Evolutionary conservation across 2,113 vertebrate genomes (phyloP), one percentile per base, ranked within the genome.

Genomic region (Alces alces): DNA sequence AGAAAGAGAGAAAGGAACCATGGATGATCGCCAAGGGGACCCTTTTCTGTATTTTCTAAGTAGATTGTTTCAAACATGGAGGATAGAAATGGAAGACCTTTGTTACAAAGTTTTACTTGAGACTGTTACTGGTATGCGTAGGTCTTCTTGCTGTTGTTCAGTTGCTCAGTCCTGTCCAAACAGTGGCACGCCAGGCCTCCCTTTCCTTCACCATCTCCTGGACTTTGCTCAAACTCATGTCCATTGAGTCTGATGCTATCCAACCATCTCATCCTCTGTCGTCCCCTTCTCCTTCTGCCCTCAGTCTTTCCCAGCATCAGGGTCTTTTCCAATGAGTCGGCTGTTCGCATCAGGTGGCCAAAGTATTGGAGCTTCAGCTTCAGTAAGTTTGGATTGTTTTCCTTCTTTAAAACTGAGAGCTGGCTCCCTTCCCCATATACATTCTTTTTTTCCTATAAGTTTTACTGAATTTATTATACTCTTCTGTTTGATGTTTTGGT

Each of bases 161-260:
- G 5, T 14, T 3, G 2, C 70, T 43, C 23, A 4, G 23, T 76
- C 3, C 1, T 43, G 36, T 43, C 36, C 0, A 6, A 13, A 14
- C 70, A 1, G 23, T 6, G 25, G 70, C 70, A 27, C 1, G 6
- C 36, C 36, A 73, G 70, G 70, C 70, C 7, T 25, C 36, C 66
- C 66, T 13, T 21, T 25, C 36, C 36, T 39, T 76, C 70, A 27
- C 36, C 7, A 14, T 39, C 14, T 43, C 36, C 6, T 27, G n/a
- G n/a, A 39, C 19, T 12, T 39, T 70, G 66, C n/a, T 70, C 66
- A 39, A 6, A 12, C n/a, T 39, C 66, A 39, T 1, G 12, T 76
- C 70, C 21, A 43, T 43, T 76, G 36, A 43, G 23, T 76, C 36
- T 7, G 36, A 76, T 1, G 2, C 36, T 7, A 76, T 27, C 70